Evolutionary conservation across 2,797 vertebrate genomes (phyloP).

Genomic region (Betta splendens): DNA sequence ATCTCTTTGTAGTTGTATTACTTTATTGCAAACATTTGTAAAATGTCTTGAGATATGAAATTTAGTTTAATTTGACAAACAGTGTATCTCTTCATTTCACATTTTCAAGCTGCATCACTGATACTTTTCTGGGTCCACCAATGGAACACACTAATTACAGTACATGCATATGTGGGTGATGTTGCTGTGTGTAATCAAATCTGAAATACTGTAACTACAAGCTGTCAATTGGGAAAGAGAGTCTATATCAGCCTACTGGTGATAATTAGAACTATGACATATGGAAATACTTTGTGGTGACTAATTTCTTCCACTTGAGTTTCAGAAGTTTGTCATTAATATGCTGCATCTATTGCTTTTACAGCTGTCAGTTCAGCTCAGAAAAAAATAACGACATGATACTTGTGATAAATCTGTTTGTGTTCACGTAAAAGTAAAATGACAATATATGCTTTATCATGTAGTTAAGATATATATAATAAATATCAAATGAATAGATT

Average conservation of each 20-base stretch:
- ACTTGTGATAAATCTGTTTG: constrained; percentile 6
- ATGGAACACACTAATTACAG: constrained; percentile 6
- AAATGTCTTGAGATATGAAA: too few relatives aligned
- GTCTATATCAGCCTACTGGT: constrained; percentile 1
- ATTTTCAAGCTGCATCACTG: constrained; percentile 1
- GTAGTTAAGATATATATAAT: too few relatives aligned
- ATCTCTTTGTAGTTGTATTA: too few relatives aligned
- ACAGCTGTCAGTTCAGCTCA: background rate
- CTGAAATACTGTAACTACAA: constrained; percentile 12
- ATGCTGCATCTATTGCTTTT: background rate
- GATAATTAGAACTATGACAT: constrained; percentile 18
- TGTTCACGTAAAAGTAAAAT: background rate
- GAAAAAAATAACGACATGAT: background rate
- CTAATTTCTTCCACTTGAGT: constrained; percentile 19
- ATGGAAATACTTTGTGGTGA: constrained; percentile 26
- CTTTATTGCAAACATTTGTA: too few relatives aligned
- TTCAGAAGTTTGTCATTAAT: constrained; percentile 17
- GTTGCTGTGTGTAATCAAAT: constrained; percentile 17
- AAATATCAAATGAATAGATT: too few relatives aligned
- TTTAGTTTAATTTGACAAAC: background rate
- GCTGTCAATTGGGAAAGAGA: constrained; percentile 11
- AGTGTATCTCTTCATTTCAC: background rate
- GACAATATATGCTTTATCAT: background rate
- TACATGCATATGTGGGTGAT: background rate
- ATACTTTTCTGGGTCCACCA: constrained; percentile 18